Evolutionary conservation across 2,888 invertebrate species (phyloP), one percentile per base, ranked within the genome.

Genomic region (Drepana falcataria): DNA sequence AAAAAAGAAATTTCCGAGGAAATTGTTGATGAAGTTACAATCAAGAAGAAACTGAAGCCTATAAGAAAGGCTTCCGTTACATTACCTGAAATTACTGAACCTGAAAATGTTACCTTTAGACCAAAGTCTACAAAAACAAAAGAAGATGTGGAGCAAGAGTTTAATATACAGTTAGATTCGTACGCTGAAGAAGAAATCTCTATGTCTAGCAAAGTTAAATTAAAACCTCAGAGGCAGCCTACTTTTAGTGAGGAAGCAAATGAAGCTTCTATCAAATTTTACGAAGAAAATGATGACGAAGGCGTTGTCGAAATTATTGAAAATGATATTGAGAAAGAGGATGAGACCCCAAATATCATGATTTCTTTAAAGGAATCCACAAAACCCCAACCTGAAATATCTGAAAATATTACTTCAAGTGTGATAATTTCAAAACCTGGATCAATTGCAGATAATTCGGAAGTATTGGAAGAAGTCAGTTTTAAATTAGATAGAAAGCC

Each of bases 161-260:
- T 97, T 77, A 96, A 95, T 81, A 96, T 97, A 63, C 95, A 95
- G 7, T 85, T 96, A 59, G 95, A 96, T 82, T 95, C 95, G 0
- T 96, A 96, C 77, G 96, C 96, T 47, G 96, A 96, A 85, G 96
- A 96, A 90, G 96, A 96, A 85, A 95, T 96, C 65, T 95, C 96
- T 5, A 95, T 96, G 94, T 94, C 95, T 2, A 95, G 96, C 56
- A 96, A 95, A 83, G 94, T 96, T 0, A 95, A 95, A 83, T 72
- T 96, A 4, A 96, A 95, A 77, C 95, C 95, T 70, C 93, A 92
- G 54, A 93, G 93, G 62, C 94, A 94, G 53, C 93, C 93, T 56
- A 95, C 95, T 1, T 96, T 94, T 77, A 93, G 92, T 7, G 96
- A 96, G 85, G 96, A 95, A 84, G 92, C 94, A 33, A 94, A 94